These are phyloP conservation scores for Brachymystax lenok DNA, from an alignment of 2,797 vertebrate species.

Conservation along the genomic window DNA sequence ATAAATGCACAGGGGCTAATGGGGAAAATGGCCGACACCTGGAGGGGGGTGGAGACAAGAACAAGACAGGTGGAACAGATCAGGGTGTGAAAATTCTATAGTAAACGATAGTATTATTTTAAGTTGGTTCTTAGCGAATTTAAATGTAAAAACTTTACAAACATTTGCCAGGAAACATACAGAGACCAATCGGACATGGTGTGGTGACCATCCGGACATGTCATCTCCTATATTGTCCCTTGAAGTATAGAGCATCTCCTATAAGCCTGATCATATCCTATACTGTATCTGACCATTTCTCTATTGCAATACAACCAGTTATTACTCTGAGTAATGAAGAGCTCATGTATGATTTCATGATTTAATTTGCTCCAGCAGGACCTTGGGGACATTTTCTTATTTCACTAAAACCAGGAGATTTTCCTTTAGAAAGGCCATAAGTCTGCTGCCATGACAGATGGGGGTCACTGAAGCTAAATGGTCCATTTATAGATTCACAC, in stretches of 20 bases:
- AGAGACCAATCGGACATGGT: too few species aligned
- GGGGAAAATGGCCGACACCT: too few species aligned
- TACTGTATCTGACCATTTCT: not conserved
- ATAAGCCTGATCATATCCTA: not conserved
- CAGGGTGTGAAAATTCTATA: too few species aligned
- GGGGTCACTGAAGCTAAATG: slow-evolving; percentile 80
- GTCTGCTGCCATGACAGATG: slow-evolving; percentile 72
- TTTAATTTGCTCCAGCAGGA: slow-evolving; percentile 77
- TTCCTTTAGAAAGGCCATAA: slow-evolving; percentile 76
- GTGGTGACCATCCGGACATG: not conserved
- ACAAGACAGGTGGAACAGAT: too few species aligned
- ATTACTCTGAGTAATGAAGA: slow-evolving; percentile 76
- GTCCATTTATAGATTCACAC: slow-evolving; percentile 76
- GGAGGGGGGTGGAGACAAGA: too few species aligned
- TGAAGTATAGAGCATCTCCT: not conserved
- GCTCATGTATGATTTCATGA: slow-evolving; percentile 81
- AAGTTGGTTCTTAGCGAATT: too few species aligned
- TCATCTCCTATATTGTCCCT: slow-evolving; percentile 70
- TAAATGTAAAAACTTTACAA: too few species aligned
- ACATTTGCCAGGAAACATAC: too few species aligned
- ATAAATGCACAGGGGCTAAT: too few species aligned
- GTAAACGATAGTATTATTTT: too few species aligned
- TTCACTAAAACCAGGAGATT: slow-evolving; percentile 76
- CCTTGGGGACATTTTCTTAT: slow-evolving; percentile 79
- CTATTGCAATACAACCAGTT: slow-evolving; percentile 71